phyloP scores from a whole-genome alignment of 2,888 invertebrate species.

The Pristionchus entomophagus region DNA sequence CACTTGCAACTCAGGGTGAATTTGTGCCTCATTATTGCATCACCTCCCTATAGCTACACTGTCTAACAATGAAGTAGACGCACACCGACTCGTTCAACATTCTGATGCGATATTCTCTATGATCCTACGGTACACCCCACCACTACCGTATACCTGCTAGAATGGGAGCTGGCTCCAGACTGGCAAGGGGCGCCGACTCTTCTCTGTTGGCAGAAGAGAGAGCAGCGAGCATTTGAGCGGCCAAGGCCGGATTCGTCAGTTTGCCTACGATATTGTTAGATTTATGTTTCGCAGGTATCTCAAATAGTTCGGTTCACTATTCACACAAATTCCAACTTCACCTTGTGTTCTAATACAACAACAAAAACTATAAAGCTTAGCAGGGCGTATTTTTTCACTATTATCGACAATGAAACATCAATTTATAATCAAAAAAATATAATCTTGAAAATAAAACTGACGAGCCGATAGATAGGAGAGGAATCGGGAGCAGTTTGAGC shows the following conservation, averaged over 20 bases:
- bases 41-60: too few species aligned
- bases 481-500: conserved; percentile 71
- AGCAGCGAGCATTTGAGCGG: conserved; percentile 50
- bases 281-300: neutral
- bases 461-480: conserved; percentile 72
- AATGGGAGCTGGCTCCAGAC: neutral
- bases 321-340: neutral
- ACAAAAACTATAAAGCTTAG: too few species aligned
- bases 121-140: too few species aligned
- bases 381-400: too few species aligned
- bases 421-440: neutral
- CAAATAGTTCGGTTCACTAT: conserved; percentile 30
- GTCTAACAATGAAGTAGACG: too few species aligned
- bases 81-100: too few species aligned
- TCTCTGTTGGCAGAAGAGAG: neutral
- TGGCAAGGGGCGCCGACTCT: conserved; percentile 34
- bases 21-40: too few species aligned
- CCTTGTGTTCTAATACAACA: too few species aligned
- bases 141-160: neutral
- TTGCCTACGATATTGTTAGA: conserved; percentile 77
- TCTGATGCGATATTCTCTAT: too few species aligned
- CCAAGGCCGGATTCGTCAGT: conserved; percentile 80
- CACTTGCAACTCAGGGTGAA: too few species aligned
- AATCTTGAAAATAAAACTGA: conserved; percentile 52
- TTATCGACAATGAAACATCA: neutral